Conservation (phyloP, 2,797 vertebrate species). For the Naso thynnoides region DNA sequence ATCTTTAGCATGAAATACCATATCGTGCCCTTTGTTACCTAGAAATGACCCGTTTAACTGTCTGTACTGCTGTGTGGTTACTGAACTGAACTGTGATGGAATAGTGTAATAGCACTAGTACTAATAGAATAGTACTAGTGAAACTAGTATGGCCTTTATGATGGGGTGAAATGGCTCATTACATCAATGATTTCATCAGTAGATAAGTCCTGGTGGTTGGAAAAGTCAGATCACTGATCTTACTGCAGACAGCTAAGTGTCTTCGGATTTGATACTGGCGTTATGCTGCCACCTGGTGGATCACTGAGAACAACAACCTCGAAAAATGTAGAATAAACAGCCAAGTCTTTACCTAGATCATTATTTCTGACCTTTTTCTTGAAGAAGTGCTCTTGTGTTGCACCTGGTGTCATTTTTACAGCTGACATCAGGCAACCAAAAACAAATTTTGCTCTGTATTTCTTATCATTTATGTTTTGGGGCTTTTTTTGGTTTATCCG, state of each 20-base stretch:
- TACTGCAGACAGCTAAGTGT: rapidly evolving
- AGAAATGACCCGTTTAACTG: background rate
- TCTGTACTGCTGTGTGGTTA: background rate
- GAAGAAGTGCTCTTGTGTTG: background rate
- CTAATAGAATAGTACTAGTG: background rate
- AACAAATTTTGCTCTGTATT: no score
- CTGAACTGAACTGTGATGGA: background rate
- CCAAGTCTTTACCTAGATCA: no score
- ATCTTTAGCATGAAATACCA: background rate
- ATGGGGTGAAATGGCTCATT: background rate
- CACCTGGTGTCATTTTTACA: background rate
- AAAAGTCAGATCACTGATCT: background rate
- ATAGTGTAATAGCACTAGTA: no score
- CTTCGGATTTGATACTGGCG: background rate
- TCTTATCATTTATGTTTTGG: no score
- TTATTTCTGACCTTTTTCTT: no score
- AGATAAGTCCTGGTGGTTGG: background rate
- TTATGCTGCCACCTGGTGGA: constrained; percentile 69
- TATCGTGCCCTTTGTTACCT: background rate
- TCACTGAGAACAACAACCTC: background rate
- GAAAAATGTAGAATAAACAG: background rate
- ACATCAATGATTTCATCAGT: background rate
- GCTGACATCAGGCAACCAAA: background rate
- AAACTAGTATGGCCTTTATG: background rate
- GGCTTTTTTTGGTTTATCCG: no score